These are phyloP conservation scores for Agrotis ipsilon DNA, from an alignment of 2,888 invertebrate genomes.

Conservation along the genomic window DNA sequence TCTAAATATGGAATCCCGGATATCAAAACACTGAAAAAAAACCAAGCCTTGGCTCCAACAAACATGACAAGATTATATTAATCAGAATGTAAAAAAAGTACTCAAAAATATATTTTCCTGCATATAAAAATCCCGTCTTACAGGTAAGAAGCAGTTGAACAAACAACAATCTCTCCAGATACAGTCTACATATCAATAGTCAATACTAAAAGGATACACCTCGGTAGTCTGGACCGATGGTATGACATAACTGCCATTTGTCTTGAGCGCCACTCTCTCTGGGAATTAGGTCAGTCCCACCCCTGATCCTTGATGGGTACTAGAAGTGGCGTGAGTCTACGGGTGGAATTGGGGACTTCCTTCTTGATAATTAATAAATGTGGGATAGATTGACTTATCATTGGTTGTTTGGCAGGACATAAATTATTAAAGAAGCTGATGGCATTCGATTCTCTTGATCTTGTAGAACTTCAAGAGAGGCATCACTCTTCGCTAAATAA, in stretches of 20 bases:
- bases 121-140: not conserved
- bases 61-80: too few species aligned
- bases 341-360: constrained; percentile 25
- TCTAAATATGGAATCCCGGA: not conserved
- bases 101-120: not conserved
- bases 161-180: constrained; percentile 5
- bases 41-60: too few species aligned
- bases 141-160: constrained; percentile 16
- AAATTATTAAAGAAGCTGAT: too few species aligned
- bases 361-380: constrained; percentile 5
- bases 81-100: too few species aligned
- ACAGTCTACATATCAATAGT: constrained; percentile 31
- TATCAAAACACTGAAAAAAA: too few species aligned
- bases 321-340: constrained; percentile 38
- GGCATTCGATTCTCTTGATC: too few species aligned
- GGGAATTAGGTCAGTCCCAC: constrained; percentile 59
- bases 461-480: too few species aligned
- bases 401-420: too few species aligned
- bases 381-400: not conserved
- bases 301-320: constrained; percentile 35
- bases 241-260: constrained; percentile 62
- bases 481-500: too few species aligned
- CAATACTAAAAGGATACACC: constrained; percentile 36
- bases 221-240: constrained; percentile 14
- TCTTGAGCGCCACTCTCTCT: constrained; percentile 63